Evolutionary conservation across 2,797 vertebrate species (phyloP).

Genomic region (Takifugu rubripes): DNA sequence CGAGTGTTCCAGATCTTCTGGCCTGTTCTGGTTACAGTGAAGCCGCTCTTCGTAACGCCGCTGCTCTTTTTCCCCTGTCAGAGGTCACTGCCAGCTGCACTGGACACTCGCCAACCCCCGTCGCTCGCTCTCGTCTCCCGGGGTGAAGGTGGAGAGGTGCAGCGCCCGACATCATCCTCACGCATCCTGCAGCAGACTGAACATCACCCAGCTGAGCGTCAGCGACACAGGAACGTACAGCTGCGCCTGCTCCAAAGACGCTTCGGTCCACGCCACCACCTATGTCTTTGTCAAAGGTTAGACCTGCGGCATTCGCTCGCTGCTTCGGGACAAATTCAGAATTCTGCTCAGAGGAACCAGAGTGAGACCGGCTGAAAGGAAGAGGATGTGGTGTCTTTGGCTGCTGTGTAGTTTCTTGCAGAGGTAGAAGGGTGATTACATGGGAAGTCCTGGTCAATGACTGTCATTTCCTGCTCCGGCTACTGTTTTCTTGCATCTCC

Average conservation of each 20-base stretch:
- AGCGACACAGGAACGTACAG: constrained; percentile 81
- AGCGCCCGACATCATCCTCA: constrained; percentile 6
- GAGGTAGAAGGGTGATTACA: constrained; percentile 63
- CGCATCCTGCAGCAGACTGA: constrained; percentile 76
- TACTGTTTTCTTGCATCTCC: constrained; percentile 64
- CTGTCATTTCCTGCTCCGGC: constrained; percentile 78
- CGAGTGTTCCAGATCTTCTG: constrained; percentile 8
- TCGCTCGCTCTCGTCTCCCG: constrained; percentile 41
- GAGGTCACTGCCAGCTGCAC: constrained; percentile 69
- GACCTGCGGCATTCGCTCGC: constrained; percentile 24
- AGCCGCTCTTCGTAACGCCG: neutral
- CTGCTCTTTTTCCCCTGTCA: constrained; percentile 50
- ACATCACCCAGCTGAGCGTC: constrained; percentile 58
- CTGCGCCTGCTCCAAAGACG: constrained; percentile 60
- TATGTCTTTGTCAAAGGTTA: constrained; percentile 87
- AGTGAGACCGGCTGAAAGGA: neutral
- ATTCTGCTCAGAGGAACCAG: constrained; percentile 11
- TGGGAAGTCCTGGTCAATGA: constrained; percentile 71
- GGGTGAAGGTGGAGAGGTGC: constrained; percentile 65
- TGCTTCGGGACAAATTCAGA: constrained; percentile 1
- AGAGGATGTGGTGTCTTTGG: constrained; percentile 49
- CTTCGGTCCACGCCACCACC: constrained; percentile 39
- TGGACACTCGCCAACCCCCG: constrained; percentile 70
- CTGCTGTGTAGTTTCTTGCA: constrained; percentile 44
- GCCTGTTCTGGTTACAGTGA: constrained; percentile 2